These are phyloP conservation scores for Epinotia ramella DNA, from an alignment of 2,888 invertebrate species.

Conservation along the genomic window DNA sequence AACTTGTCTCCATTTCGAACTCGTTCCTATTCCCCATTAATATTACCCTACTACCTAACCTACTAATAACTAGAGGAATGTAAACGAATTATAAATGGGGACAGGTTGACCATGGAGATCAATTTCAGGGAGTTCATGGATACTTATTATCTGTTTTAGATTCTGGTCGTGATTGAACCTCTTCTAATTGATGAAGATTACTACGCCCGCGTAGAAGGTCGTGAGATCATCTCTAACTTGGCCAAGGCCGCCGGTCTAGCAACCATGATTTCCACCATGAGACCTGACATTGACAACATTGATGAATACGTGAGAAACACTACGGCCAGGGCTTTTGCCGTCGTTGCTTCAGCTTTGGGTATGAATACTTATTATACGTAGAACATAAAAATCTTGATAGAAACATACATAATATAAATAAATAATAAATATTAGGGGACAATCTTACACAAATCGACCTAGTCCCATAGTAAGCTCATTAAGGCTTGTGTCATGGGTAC, in stretches of 20 bases:
- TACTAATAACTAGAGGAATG: background rate
- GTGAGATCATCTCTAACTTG: conserved; percentile 99
- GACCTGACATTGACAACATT: conserved; percentile 99
- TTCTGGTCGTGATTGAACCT: conserved; percentile 99
- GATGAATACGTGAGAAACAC: conserved; percentile 99
- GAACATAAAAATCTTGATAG: conserved; percentile 8
- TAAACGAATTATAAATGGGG: background rate
- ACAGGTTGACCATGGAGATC: background rate
- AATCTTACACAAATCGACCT: no score
- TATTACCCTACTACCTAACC: background rate
- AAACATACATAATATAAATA: no score
- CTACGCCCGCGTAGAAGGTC: conserved; percentile 99
- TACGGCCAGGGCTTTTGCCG: conserved; percentile 99
- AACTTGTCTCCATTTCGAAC: background rate
- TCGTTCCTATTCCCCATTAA: background rate
- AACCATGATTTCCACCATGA: conserved; percentile 99
- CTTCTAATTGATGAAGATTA: conserved; percentile 99
- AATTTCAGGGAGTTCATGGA: background rate
- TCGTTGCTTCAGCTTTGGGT: conserved; percentile 99
- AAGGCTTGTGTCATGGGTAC: no score
- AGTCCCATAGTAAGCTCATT: no score
- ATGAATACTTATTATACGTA: conserved; percentile 45
- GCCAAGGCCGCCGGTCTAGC: conserved; percentile 99
- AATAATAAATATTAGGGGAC: no score
- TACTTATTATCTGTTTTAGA: conserved; percentile 77